Evolutionary conservation across 2,113 vertebrate species (phyloP).

Genomic region (Garra rufa): DNA sequence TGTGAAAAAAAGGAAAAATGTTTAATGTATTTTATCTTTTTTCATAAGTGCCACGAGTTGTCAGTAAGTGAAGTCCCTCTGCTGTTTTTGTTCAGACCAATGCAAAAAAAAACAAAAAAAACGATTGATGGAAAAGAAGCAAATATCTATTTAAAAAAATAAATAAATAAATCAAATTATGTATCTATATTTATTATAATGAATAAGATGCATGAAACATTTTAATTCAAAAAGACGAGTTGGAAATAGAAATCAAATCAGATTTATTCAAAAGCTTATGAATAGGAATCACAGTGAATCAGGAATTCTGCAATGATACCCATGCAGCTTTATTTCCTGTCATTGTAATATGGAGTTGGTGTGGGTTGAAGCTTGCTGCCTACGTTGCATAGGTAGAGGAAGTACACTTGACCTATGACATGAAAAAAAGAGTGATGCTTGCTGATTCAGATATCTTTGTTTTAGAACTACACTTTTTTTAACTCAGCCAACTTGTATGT

Average conservation of each 20-base stretch:
- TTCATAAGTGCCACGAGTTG: no score
- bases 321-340: background rate
- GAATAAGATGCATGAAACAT: background rate
- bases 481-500: background rate
- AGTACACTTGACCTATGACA: constrained; percentile 61
- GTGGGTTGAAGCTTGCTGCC: constrained; percentile 70
- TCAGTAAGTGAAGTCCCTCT: no score
- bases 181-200: no score
- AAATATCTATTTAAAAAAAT: no score
- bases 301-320: background rate
- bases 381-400: constrained; percentile 70
- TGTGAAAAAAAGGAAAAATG: no score
- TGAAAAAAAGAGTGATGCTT: constrained; percentile 71
- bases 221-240: background rate
- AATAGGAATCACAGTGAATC: background rate
- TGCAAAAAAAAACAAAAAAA: no score
- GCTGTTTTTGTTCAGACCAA: no score
- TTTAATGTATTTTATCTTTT: no score
- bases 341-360: constrained; percentile 65
- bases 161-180: no score
- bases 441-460: constrained; percentile 76
- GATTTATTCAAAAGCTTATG: background rate
- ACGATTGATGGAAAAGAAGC: no score
- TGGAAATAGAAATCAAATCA: no score
- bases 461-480: constrained; percentile 13